These are phyloP conservation scores for Bubalus kerabau DNA, from an alignment of 2,113 vertebrate species.

Conservation along the genomic window DNA sequence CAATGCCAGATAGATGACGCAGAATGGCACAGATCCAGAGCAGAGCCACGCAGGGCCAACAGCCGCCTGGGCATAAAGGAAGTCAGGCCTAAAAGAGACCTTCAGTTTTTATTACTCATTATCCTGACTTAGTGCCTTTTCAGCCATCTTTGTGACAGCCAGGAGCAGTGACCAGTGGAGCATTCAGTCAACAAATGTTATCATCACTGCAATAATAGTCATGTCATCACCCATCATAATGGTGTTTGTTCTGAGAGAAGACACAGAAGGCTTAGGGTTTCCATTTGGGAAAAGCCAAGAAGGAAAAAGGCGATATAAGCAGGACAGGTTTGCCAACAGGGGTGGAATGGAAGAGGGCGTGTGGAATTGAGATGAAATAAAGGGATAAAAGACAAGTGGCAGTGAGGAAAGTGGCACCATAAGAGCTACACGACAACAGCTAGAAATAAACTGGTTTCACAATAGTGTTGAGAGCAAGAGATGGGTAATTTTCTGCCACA, in stretches of 20 bases:
- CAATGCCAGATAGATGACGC: constrained; percentile 33
- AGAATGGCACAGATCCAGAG: constrained; percentile 41
- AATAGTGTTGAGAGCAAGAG: not conserved
- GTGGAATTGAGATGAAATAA: not conserved
- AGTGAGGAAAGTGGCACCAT: not conserved
- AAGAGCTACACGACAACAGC: not conserved
- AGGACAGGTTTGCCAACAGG: not conserved
- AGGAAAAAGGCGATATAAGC: not conserved
- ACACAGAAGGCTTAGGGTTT: constrained; percentile 25
- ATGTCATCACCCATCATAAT: constrained; percentile 47
- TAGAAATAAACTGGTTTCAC: not conserved
- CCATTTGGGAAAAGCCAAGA: constrained; percentile 28
- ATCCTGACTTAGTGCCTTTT: constrained; percentile 62
- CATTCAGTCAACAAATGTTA: constrained; percentile 70
- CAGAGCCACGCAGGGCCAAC: not conserved
- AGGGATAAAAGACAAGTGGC: not conserved
- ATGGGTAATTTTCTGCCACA: not conserved
- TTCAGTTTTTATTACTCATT: constrained; percentile 66
- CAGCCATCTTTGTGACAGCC: constrained; percentile 55
- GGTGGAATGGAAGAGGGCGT: not conserved
- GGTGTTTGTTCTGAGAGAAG: constrained; percentile 35
- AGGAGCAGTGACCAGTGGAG: constrained; percentile 51
- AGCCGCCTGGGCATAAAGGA: not conserved
- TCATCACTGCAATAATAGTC: constrained; percentile 63
- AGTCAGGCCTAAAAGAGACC: constrained; percentile 53